These are phyloP conservation scores for Augochlora pura DNA, from an alignment of 1,140 invertebrate genomes.

Conservation along the genomic window DNA sequence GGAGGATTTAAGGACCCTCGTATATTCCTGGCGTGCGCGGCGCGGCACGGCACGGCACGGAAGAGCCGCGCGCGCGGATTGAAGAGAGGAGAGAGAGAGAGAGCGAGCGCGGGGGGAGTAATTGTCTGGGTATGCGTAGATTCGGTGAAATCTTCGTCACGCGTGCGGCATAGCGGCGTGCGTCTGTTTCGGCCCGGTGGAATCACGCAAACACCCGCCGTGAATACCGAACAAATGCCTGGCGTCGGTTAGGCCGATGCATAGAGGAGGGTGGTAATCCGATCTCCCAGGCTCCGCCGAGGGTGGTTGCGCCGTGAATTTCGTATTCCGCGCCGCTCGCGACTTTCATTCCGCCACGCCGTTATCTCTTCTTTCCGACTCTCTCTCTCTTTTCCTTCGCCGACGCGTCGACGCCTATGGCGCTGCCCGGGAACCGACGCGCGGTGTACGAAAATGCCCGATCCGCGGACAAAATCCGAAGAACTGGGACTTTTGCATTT, in stretches of 20 bases:
- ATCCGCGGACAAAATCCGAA: no score
- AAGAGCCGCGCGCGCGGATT: no score
- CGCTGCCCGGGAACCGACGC: no score
- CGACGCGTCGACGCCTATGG: no score
- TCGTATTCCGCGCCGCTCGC: constrained; percentile 54
- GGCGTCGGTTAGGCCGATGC: constrained; percentile 34
- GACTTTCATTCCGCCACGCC: constrained; percentile 16
- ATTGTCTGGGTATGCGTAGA: constrained; percentile 33
- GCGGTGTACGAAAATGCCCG: no score
- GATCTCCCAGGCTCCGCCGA: constrained; percentile 46
- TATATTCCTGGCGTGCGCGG: background rate
- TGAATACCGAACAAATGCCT: constrained; percentile 52
- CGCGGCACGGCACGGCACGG: no score
- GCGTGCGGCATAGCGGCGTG: constrained; percentile 36
- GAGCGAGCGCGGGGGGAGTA: no score
- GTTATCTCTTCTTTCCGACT: constrained; percentile 17
- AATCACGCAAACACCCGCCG: constrained; percentile 59
- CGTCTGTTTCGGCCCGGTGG: constrained; percentile 28
- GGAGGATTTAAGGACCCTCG: constrained; percentile 19
- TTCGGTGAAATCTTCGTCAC: constrained; percentile 43
- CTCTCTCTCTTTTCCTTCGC: no score
- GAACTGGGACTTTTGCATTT: no score
- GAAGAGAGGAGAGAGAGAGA: no score
- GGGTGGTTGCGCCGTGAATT: constrained; percentile 33
- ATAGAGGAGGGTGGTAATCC: constrained; percentile 56